Percentiles rank a stretch among this genome's conserved stretches.
Evolutionary conservation across 53 echinoderm and acorn worm species (phyloP).

Genomic region (Actinopyga echinites): DNA sequence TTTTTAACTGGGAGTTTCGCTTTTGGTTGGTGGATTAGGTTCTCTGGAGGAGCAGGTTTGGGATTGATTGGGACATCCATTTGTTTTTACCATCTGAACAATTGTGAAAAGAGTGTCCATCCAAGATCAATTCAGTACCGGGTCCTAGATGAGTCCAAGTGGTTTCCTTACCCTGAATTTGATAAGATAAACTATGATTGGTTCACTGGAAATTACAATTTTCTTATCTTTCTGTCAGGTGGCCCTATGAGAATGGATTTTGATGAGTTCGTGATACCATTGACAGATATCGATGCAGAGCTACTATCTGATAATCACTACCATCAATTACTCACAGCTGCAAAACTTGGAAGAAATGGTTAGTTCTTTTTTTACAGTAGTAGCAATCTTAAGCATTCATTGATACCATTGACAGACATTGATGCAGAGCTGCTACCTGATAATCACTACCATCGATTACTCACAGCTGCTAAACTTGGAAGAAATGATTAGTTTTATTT

Average conservation of each 20-base stretch:
- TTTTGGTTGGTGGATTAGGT: no score
- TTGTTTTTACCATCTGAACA: no score
- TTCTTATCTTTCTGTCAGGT: not conserved
- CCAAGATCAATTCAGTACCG: no score
- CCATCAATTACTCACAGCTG: not conserved
- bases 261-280: slow-evolving; percentile 7
- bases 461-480: slow-evolving; percentile 12
- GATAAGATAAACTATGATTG: no score
- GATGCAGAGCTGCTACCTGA: not conserved
- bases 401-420: not conserved
- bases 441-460: not conserved
- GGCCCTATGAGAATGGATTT: slow-evolving; percentile 12
- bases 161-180: no score
- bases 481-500: not conserved
- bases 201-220: not conserved
- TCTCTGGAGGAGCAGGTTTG: no score
- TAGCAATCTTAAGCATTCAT: not conserved
- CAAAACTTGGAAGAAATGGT: slow-evolving; percentile 11
- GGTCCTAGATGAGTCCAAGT: no score
- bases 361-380: not conserved
- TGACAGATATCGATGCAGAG: not conserved
- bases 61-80: no score
- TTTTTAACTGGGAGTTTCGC: no score
- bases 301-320: not conserved
- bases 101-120: no score